Conservation (phyloP, 2,797 vertebrate species). For the Pterois miles region DNA sequence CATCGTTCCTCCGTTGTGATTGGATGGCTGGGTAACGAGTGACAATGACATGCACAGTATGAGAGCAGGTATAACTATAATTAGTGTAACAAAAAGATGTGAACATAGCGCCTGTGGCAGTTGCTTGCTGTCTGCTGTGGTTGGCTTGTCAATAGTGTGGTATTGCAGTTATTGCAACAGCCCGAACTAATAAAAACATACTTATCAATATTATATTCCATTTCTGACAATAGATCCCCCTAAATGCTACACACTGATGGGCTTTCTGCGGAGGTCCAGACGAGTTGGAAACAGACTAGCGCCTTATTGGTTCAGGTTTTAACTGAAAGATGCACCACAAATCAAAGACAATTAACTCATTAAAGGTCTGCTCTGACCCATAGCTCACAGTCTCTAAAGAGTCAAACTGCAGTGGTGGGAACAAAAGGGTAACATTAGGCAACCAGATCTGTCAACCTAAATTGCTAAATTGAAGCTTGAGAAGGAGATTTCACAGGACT, state of each 20-base stretch:
- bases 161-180: no score
- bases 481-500: neutral
- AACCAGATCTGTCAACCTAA: neutral
- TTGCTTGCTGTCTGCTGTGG: no score
- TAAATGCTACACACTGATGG: neutral
- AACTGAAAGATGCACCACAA: neutral
- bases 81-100: no score
- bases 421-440: neutral
- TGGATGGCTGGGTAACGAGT: no score
- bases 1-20: no score
- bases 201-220: no score
- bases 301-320: neutral
- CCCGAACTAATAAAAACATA: no score
- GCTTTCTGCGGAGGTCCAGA: neutral
- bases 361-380: slow-evolving; percentile 18
- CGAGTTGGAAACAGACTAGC: neutral
- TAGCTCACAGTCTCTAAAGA: neutral
- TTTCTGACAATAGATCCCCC: no score
- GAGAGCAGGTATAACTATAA: no score
- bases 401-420: neutral
- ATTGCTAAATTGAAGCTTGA: neutral
- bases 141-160: no score
- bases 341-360: slow-evolving; percentile 20
- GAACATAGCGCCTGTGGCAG: no score
- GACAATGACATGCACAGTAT: no score